Base-by-base conservation (phyloP, 2,888 invertebrate genomes). In the Mythimna lalbum region DNA sequence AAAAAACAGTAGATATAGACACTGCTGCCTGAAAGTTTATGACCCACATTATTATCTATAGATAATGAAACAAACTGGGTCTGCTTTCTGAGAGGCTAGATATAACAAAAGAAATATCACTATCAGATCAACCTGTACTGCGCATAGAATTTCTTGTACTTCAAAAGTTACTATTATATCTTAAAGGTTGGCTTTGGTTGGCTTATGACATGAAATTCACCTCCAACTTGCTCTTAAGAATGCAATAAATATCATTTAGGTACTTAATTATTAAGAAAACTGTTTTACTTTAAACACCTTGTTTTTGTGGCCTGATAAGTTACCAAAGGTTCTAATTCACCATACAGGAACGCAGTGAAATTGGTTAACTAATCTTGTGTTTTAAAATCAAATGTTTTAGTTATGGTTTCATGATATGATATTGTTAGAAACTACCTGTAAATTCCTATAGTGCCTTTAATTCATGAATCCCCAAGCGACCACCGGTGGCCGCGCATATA, bases 1-100 rank as follows among this genome's bases (percentile, higher is more conserved):
- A 55, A 39, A 64, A 57, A 56, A 47, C 7, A 27, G 10, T 12
- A n/a, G 31, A 53, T 19, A 52, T 27, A 53, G 12, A 21, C 14
- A 23, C n/a, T 53, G 27, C 19, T 57, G 43, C 50, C 47, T 62
- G 21, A 57, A 56, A 59, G 36, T 50, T 59, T 69, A 49, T 72
- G 80, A 72, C 80, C 80, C 60, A 82, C 49, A 76, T 76, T 57
- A 61, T 69, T 82, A 82, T 76, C 76, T 72, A 23, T 21, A 78
- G 79, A 82, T 82, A 82, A 62, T 50, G 39, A 73, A 49, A 47
- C n/a, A 47, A 66, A 61, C 55, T 57, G 7, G 27, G 50, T 59
- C 47, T 43, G 59, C 36, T 65, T 49, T 56, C 33, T 57, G 27
- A 59, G n/a, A 57, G 19, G 33, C 39, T 53, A 64, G 39, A n/a